phyloP scores from a whole-genome alignment of 2,888 invertebrate species.

The Volucella inanis region DNA sequence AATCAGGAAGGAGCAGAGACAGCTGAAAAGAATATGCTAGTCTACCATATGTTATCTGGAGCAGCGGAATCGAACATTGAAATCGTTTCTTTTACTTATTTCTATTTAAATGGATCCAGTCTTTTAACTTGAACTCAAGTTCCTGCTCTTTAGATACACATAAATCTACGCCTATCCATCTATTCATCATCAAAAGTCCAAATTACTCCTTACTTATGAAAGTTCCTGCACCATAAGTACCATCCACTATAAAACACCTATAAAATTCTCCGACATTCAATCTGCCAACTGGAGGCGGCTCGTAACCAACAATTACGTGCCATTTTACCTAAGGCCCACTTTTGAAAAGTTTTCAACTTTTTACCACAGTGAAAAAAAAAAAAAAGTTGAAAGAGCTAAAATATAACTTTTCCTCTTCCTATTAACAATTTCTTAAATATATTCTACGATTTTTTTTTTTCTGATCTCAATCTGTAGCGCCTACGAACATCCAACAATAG shows the following conservation, averaged over 20 bases:
- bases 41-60: no score
- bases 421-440: conserved; percentile 31
- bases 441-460: conserved; percentile 54
- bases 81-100: no score
- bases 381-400: conserved; percentile 25
- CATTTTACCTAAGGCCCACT: conserved; percentile 41
- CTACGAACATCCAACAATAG: conserved; percentile 28
- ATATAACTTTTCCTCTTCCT: conserved; percentile 15
- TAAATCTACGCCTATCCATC: no score
- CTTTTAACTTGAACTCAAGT: no score
- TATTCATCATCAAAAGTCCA: no score
- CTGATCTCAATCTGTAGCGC: conserved; percentile 25
- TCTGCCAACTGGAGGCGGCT: conserved; percentile 51
- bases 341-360: conserved; percentile 48
- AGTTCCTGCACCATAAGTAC: no score
- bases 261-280: conserved; percentile 52
- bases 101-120: no score
- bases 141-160: no score
- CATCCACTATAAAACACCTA: conserved; percentile 30
- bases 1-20: no score
- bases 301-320: conserved; percentile 54
- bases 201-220: no score
- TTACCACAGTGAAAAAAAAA: conserved; percentile 26
- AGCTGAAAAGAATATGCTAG: no score
- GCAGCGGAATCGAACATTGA: no score